Conservation (phyloP, 2,888 invertebrate genomes). For the Beris morrisii region DNA sequence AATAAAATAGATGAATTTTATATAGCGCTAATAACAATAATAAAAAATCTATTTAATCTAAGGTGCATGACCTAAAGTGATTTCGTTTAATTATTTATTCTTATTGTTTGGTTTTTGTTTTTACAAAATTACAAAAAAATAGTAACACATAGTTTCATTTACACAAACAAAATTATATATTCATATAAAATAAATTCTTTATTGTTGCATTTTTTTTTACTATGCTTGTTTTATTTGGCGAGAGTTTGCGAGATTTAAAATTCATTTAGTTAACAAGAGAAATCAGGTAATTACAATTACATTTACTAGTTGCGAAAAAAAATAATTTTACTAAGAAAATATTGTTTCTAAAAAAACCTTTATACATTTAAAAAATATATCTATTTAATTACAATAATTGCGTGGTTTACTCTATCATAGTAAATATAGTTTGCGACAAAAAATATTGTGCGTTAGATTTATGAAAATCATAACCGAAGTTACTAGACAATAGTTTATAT, state of each 20-base stretch:
- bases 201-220: slow-evolving; percentile 3
- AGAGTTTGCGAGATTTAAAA: slow-evolving; percentile 25
- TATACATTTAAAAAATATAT: not conserved
- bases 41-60: too few relatives aligned
- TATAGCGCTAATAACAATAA: too few relatives aligned
- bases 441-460: too few relatives aligned
- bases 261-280: slow-evolving; percentile 3
- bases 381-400: too few relatives aligned
- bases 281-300: too few relatives aligned
- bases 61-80: too few relatives aligned
- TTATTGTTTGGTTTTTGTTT: not conserved
- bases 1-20: not conserved
- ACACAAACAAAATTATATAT: slow-evolving; percentile 6
- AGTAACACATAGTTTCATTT: slow-evolving; percentile 6
- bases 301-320: not conserved
- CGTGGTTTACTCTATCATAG: too few relatives aligned
- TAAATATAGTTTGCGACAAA: too few relatives aligned
- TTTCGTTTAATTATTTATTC: too few relatives aligned
- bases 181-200: slow-evolving; percentile 12
- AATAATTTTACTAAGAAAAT: not conserved
- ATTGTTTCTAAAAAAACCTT: slow-evolving; percentile 2
- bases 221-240: slow-evolving; percentile 6
- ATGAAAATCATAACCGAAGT: not conserved
- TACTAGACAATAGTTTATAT: not conserved
- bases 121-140: slow-evolving; percentile 11